Conservation (phyloP, 2,797 vertebrate genomes). For the Schizothorax lantsangensis region DNA sequence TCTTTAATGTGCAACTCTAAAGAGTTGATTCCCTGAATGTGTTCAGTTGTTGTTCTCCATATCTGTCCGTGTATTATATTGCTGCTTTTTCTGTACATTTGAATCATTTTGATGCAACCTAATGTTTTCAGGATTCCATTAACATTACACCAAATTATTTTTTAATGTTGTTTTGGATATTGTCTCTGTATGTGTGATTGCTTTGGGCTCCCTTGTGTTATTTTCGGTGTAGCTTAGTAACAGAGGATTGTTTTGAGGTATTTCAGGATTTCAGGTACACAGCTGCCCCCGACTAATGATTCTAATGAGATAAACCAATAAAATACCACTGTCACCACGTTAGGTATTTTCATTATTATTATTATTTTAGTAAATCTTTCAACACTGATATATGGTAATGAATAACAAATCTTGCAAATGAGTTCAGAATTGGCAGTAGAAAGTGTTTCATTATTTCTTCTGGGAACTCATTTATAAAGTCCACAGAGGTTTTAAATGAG, state of each 20-base stretch:
- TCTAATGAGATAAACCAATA: constrained; percentile 8
- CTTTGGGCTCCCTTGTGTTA: constrained; percentile 1
- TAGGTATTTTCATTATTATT: constrained; percentile 3
- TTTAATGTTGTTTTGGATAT: constrained; percentile 29
- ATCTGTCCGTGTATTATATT: not conserved
- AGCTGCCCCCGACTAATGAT: constrained; percentile 18
- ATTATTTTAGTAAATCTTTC: constrained; percentile 11
- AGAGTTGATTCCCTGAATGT: not conserved
- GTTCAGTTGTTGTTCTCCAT: constrained; percentile 15
- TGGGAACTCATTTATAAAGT: constrained; percentile 14
- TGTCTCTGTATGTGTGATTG: constrained; percentile 21
- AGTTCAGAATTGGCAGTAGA: constrained; percentile 18
- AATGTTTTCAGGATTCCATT: constrained; percentile 39
- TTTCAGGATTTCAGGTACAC: constrained; percentile 41
- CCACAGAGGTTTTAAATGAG: constrained; percentile 3
- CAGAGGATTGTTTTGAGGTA: constrained; percentile 40
- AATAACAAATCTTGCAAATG: not conserved
- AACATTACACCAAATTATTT: constrained; percentile 34
- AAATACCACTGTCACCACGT: constrained; percentile 10
- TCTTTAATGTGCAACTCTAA: constrained; percentile 13
- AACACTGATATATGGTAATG: not conserved
- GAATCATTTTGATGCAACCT: constrained; percentile 17
- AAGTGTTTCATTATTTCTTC: not conserved
- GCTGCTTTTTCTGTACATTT: constrained; percentile 8
- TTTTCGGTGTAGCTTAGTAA: constrained; percentile 14